phyloP scores from a whole-genome alignment of 2,113 vertebrate genomes.

The Protobothrops mucrosquamatus region DNA sequence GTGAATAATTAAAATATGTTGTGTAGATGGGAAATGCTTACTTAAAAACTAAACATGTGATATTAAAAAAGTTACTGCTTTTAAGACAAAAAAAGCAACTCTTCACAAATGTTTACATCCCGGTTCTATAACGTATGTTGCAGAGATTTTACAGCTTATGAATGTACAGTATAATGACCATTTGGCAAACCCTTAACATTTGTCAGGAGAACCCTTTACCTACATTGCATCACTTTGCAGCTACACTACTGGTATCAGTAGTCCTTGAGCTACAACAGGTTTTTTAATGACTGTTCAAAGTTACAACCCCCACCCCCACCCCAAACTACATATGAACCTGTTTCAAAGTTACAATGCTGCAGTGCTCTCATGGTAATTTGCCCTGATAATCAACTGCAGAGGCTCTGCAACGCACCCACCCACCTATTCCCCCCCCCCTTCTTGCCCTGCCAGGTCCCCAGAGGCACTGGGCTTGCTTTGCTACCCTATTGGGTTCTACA shows the following conservation, averaged over 20 bases:
- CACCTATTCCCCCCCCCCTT: no score
- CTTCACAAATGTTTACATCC: background rate
- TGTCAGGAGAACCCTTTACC: background rate
- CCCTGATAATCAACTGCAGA: background rate
- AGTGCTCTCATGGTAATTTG: background rate
- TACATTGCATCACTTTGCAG: background rate
- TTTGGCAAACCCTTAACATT: background rate
- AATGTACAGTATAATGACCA: background rate
- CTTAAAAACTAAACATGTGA: background rate
- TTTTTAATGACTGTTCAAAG: background rate
- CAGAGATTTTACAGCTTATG: background rate
- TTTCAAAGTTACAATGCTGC: background rate
- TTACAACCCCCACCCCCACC: background rate
- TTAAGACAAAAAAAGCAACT: background rate
- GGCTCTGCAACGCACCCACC: background rate
- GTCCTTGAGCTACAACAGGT: background rate
- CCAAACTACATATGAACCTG: background rate
- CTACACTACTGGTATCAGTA: background rate
- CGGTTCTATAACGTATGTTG: background rate
- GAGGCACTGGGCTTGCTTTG: background rate
- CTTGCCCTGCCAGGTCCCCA: background rate
- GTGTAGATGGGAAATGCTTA: conserved; percentile 6
- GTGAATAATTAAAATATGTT: background rate
- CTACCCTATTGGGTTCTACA: background rate
- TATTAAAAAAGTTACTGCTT: background rate